Evolutionary conservation across 2,888 invertebrate genomes (phyloP), one percentile per base, ranked within the genome.

Genomic region (Meliscaeva auricollis): DNA sequence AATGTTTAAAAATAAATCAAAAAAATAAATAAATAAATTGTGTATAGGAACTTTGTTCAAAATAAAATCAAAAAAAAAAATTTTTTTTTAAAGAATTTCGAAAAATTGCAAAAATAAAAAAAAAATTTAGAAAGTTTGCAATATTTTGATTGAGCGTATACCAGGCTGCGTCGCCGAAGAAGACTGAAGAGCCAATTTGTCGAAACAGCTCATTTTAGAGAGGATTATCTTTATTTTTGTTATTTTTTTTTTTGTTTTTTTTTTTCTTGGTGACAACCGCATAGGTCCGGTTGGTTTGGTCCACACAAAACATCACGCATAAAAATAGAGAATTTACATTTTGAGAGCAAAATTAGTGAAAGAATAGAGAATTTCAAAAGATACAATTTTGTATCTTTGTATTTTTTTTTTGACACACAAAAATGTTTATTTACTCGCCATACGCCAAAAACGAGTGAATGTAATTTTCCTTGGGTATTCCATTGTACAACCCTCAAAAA

Each of bases 1-100:
- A 38, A 38, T 22, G 69, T 58, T 84, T 84, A 79, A 79, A 79
- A 84, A 75, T 84, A 84, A 83, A 74, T 78, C 26, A 22, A 56
- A 64, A 46, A 50, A 38, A 38, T 8, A 38, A 56, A 62, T 15
- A 64, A 64, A 46, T 48, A 38, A 38, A 38, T 8, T 41, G 35
- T 41, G 5, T 38, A 46, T 48, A 50, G 35, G 64, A 81, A 56
- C 54, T 56, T 66, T 66, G 11, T 56, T 32, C 9, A 38, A 38
- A 38, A 38, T 9, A 38, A 38, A 38, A 6, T 9, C 8, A 20
- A 30, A 64, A 13, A 17, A n/a, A 66, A 46, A 30, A 56, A 56
- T 72, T 79, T 30, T 38, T 35, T 69, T 62, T 17, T 17, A 20
- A 17, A 17, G 20, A 56, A 62, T 56, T 68, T 41, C 17, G 46